Evolutionary conservation across 2,113 vertebrate genomes (phyloP).

Genomic region (Tachysurus fulvidraco): DNA sequence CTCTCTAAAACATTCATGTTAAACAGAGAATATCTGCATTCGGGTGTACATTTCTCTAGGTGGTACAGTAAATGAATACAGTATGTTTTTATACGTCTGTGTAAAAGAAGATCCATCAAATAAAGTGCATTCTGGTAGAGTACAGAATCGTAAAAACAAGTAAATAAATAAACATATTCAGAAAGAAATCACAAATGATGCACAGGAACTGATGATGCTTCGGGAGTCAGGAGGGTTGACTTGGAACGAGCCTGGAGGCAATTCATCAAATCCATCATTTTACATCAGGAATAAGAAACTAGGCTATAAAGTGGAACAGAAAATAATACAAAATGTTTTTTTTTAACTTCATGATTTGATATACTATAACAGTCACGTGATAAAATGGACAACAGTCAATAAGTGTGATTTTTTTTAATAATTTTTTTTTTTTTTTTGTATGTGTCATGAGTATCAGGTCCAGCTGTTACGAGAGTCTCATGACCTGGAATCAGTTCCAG

Average conservation of each 20-base stretch:
- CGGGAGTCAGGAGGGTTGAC: conserved; percentile 32
- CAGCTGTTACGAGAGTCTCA: neutral
- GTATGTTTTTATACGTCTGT: conserved; percentile 54
- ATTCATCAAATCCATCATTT: conserved; percentile 18
- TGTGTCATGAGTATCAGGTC: neutral
- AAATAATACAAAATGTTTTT: conserved; percentile 20
- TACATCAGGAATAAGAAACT: conserved; percentile 21
- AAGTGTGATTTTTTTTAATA: neutral
- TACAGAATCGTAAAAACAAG: conserved; percentile 24
- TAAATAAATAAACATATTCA: conserved; percentile 45
- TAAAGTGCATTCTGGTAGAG: conserved; percentile 76
- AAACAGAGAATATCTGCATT: conserved; percentile 49
- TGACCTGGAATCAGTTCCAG: neutral
- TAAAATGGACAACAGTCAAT: conserved; percentile 31
- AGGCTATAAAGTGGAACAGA: conserved; percentile 16
- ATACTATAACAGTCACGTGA: conserved; percentile 47
- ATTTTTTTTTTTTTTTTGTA: neutral
- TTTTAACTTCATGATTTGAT: neutral
- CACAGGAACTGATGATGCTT: conserved; percentile 49
- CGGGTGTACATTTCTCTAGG: conserved; percentile 56
- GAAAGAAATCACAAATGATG: conserved; percentile 57
- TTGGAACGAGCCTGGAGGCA: neutral
- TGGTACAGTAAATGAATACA: conserved; percentile 57
- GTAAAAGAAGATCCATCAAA: conserved; percentile 56
- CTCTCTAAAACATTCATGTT: conserved; percentile 54